Evolutionary conservation across 2,888 invertebrate genomes (phyloP).

Genomic region (Cryptocephalus moraei): DNA sequence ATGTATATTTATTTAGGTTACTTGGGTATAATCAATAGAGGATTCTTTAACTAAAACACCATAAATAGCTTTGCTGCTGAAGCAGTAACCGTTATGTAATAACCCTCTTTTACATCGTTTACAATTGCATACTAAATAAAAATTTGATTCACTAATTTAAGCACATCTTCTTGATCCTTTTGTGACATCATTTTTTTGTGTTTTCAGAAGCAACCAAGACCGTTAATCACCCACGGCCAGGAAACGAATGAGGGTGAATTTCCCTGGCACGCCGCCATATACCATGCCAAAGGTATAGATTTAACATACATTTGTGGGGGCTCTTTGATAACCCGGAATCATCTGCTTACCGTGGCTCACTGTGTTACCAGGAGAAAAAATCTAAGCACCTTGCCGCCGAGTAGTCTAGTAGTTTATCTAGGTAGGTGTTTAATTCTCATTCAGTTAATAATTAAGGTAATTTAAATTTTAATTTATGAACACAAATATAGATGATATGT

Average conservation of each 20-base stretch:
- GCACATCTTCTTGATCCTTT: no score
- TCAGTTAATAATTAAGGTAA: no score
- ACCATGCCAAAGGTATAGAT: constrained; percentile 35
- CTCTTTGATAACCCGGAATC: constrained; percentile 45
- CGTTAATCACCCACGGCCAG: constrained; percentile 49
- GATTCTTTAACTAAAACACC: no score
- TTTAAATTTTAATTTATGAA: no score
- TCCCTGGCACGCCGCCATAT: constrained; percentile 60
- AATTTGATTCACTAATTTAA: no score
- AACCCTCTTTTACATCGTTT: no score
- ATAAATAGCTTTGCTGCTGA: no score
- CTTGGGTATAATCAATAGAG: no score
- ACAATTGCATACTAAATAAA: no score
- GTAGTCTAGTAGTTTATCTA: constrained; percentile 28
- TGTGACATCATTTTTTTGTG: background rate
- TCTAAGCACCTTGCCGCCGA: constrained; percentile 19
- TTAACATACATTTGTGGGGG: constrained; percentile 50
- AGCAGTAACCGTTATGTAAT: no score
- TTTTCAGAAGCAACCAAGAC: constrained; percentile 32
- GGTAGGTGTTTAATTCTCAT: constrained; percentile 19
- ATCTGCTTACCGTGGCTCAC: constrained; percentile 55
- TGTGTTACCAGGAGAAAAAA: constrained; percentile 40
- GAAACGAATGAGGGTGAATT: constrained; percentile 51
- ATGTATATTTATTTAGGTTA: no score
- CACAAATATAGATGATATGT: no score